These are phyloP conservation scores for Acanthoscelides obtectus DNA, from an alignment of 2,888 invertebrate species.

Conservation along the genomic window DNA sequence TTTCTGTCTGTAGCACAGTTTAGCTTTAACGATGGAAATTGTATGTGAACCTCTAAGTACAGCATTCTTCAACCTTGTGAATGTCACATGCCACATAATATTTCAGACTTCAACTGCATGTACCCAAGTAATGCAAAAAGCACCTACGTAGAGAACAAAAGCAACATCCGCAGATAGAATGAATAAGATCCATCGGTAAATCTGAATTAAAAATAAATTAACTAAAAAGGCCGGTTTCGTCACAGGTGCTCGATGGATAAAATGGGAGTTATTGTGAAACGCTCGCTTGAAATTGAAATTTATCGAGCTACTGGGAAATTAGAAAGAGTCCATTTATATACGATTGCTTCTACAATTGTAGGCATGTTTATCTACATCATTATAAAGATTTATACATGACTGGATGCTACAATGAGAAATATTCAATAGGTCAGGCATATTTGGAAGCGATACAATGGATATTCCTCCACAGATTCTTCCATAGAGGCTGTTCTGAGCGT, in stretches of 20 bases:
- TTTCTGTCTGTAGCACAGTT: too few relatives aligned
- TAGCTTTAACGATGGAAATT: too few relatives aligned
- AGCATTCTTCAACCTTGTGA: too few relatives aligned
- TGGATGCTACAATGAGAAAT: neutral
- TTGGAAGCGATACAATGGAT: too few relatives aligned
- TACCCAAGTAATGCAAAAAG: too few relatives aligned
- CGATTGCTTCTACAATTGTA: neutral
- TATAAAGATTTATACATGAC: neutral
- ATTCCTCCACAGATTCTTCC: too few relatives aligned
- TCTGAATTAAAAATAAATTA: conserved; percentile 10
- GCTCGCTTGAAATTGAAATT: neutral
- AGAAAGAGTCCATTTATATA: neutral
- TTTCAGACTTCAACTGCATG: too few relatives aligned
- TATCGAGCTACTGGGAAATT: neutral
- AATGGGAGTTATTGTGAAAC: conserved; percentile 1
- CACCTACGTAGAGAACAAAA: neutral
- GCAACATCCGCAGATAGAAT: neutral
- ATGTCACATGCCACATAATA: too few relatives aligned
- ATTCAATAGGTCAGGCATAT: neutral
- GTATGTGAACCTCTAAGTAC: too few relatives aligned
- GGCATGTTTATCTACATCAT: neutral
- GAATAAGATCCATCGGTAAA: conserved; percentile 1
- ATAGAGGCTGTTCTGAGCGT: too few relatives aligned
- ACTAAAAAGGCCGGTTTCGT: conserved; percentile 6
- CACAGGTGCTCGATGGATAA: conserved; percentile 10